Evolutionary conservation across 2,113 vertebrate genomes (phyloP).

Genomic region (Strix uralensis): DNA sequence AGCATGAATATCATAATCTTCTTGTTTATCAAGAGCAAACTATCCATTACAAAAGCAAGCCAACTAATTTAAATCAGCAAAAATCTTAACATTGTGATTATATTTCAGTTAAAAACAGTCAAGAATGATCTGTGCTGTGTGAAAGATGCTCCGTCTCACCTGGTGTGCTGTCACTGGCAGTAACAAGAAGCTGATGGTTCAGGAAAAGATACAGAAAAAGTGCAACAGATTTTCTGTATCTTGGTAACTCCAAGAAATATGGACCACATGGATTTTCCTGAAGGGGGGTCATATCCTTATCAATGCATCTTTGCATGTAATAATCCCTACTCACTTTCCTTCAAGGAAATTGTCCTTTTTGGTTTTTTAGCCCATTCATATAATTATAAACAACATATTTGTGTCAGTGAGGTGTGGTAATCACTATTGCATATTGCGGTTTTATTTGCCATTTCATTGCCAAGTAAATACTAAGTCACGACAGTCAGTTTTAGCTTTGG

Average conservation of each 20-base stretch:
- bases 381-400: not conserved
- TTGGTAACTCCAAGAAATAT: not conserved
- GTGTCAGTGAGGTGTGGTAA: not conserved
- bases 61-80: not conserved
- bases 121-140: not conserved
- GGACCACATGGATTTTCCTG: not conserved
- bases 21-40: not conserved
- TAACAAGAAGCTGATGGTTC: not conserved
- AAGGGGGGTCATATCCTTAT: not conserved
- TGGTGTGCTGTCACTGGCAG: not conserved
- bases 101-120: not conserved
- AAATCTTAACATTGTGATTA: not conserved
- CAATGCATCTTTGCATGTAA: not conserved
- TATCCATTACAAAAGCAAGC: not conserved
- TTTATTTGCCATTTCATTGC: not conserved
- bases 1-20: not conserved
- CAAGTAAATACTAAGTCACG: not conserved
- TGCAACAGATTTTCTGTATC: not conserved
- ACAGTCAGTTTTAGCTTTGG: not conserved
- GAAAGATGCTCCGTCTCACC: not conserved
- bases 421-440: not conserved
- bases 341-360: not conserved
- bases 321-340: not conserved
- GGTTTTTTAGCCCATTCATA: not conserved
- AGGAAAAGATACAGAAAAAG: not conserved